Conservation (phyloP, 2,797 vertebrate species). For the Smutsia temminckii region DNA sequence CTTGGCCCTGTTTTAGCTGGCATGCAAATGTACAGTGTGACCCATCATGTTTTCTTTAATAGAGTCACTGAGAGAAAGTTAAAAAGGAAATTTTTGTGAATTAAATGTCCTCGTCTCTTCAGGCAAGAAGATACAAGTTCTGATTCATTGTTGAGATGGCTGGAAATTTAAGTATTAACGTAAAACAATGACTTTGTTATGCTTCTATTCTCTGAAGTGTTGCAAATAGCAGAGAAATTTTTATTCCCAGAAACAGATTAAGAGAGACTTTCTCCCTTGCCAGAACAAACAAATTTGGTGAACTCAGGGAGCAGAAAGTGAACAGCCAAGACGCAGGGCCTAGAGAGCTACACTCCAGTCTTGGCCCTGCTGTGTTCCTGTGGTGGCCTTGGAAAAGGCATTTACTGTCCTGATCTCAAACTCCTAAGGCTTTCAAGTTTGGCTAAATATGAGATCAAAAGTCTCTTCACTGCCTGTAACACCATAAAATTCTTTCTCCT, state of each 20-base stretch:
- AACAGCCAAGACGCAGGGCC: neutral
- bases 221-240: slow-evolving; percentile 45
- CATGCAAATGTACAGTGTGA: slow-evolving; percentile 82
- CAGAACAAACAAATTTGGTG: slow-evolving; percentile 38
- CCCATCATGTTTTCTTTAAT: slow-evolving; percentile 81
- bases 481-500: slow-evolving; percentile 7
- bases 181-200: slow-evolving; percentile 73
- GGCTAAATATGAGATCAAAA: neutral
- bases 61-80: slow-evolving; percentile 77
- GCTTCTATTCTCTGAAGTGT: slow-evolving; percentile 67
- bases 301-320: neutral
- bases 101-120: slow-evolving; percentile 83
- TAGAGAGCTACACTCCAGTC: neutral
- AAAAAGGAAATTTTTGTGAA: slow-evolving; percentile 82
- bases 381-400: neutral
- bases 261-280: slow-evolving; percentile 42
- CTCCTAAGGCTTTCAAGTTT: neutral
- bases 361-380: neutral
- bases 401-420: neutral
- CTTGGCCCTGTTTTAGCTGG: slow-evolving; percentile 74
- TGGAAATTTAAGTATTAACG: slow-evolving; percentile 76
- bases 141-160: slow-evolving; percentile 77
- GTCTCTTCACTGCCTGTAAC: neutral
- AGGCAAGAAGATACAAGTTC: slow-evolving; percentile 78
- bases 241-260: slow-evolving; percentile 61